A percentile compares a stretch with the other conserved stretches of the same genome.
Conservation (phyloP, 2,113 vertebrate genomes). For the Leucopsar rothschildi region DNA sequence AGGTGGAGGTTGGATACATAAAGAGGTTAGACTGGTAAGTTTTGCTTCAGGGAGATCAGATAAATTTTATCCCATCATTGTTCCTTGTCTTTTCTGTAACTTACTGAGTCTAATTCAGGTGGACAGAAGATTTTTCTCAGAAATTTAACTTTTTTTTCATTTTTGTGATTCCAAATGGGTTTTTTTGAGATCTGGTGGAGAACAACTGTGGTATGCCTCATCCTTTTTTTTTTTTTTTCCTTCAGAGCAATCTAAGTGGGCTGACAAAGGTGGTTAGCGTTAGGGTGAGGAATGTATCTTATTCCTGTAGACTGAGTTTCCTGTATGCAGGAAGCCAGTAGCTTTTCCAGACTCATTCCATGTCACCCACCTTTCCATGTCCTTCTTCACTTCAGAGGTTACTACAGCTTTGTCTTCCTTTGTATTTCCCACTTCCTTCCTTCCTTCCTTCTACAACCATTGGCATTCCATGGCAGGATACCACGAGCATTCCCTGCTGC, state of each 20-base stretch:
- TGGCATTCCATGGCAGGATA: neutral
- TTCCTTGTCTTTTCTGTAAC: neutral
- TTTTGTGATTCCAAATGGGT: neutral
- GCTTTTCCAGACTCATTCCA: neutral
- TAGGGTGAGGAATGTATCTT: neutral
- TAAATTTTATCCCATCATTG: neutral
- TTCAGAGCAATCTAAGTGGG: neutral
- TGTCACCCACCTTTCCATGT: neutral
- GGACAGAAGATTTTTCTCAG: neutral
- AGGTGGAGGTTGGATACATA: neutral
- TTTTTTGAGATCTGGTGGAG: neutral
- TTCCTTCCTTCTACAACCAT: neutral
- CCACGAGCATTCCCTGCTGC: neutral
- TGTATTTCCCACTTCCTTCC: neutral
- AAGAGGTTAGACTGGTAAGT: slow-evolving; percentile 31
- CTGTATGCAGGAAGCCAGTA: neutral
- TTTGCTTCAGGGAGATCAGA: slow-evolving; percentile 41
- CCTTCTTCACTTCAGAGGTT: neutral
- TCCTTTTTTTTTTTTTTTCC: neutral
- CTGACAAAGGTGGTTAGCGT: neutral
- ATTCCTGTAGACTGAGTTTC: neutral
- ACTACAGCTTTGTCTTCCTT: neutral
- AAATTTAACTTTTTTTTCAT: neutral
- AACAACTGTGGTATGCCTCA: neutral
- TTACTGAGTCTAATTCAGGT: neutral